Conservation (phyloP, 2,113 vertebrate genomes). For the Zapus hudsonius region DNA sequence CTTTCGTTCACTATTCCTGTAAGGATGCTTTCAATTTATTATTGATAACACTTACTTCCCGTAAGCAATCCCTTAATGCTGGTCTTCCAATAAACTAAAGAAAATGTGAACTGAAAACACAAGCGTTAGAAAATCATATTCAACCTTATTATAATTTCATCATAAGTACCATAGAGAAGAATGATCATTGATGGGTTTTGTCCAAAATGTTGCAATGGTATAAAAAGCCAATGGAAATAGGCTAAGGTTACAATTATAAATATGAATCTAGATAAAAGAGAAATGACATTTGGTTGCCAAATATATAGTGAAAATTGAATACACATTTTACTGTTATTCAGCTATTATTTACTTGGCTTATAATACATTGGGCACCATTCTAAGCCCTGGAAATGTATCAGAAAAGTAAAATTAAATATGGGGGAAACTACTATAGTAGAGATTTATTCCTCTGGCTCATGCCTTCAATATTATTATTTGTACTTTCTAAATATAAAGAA, state of each 20-base stretch:
- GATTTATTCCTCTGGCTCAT: not conserved
- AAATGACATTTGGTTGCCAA: not conserved
- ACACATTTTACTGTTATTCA: not conserved
- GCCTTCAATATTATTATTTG: not conserved
- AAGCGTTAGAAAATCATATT: not conserved
- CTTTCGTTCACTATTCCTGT: slow-evolving; percentile 19
- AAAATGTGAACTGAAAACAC: slow-evolving; percentile 36
- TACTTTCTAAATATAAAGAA: not conserved
- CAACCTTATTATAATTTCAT: not conserved
- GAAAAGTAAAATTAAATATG: not conserved
- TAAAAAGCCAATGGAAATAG: not conserved
- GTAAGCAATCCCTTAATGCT: not conserved
- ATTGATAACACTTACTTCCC: slow-evolving; percentile 45
- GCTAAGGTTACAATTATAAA: not conserved
- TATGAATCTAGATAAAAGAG: not conserved
- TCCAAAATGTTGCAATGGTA: not conserved
- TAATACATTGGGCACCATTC: not conserved
- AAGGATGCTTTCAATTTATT: slow-evolving; percentile 17
- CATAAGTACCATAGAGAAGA: slow-evolving; percentile 11
- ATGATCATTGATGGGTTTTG: not conserved
- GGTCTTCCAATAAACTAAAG: not conserved
- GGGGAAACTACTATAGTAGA: too few species aligned
- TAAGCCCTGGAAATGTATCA: not conserved
- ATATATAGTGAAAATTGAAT: not conserved
- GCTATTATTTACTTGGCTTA: not conserved